A percentile compares a stretch with the other conserved stretches of the same genome.
These are phyloP conservation scores for Plusia festucae DNA, from an alignment of 2,888 invertebrate genomes.

Conservation along the genomic window DNA sequence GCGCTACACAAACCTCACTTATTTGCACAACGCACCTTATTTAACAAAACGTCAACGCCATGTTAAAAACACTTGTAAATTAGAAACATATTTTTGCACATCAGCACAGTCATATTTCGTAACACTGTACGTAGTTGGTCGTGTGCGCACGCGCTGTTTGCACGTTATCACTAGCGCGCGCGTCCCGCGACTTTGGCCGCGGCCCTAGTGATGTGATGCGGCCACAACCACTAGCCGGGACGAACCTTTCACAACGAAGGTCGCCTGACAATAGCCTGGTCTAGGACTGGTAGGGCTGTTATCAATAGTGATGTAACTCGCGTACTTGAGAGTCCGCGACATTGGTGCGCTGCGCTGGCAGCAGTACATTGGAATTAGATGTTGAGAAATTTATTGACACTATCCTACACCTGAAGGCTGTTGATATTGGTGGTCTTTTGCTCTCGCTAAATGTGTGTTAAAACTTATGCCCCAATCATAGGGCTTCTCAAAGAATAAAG, in stretches of 20 bases:
- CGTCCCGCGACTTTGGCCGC: conserved; percentile 46
- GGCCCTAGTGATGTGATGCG: conserved; percentile 28
- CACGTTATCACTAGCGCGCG: conserved; percentile 44
- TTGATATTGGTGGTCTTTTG: neutral
- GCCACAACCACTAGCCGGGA: conserved; percentile 19
- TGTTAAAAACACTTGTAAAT: conserved; percentile 13
- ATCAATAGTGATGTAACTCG: conserved; percentile 46
- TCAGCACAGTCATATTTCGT: conserved; percentile 27
- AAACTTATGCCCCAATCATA: no score
- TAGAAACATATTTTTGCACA: conserved; percentile 18
- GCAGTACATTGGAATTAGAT: conserved; percentile 7
- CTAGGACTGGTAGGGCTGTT: conserved; percentile 22
- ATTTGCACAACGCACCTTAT: conserved; percentile 37
- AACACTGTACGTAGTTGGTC: conserved; percentile 9
- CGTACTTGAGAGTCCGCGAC: conserved; percentile 32
- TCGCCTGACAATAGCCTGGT: conserved; percentile 38
- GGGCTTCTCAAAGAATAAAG: no score
- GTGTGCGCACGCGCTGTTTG: conserved; percentile 4
- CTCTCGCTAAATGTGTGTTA: neutral
- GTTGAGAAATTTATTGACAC: conserved; percentile 25
- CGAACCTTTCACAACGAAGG: conserved; percentile 58
- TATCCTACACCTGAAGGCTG: neutral
- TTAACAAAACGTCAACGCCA: conserved; percentile 28
- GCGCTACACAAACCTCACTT: conserved; percentile 35
- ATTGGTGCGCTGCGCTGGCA: conserved; percentile 24